Base-by-base conservation (phyloP, 2,797 vertebrate species). In the Trachurus trachurus region DNA sequence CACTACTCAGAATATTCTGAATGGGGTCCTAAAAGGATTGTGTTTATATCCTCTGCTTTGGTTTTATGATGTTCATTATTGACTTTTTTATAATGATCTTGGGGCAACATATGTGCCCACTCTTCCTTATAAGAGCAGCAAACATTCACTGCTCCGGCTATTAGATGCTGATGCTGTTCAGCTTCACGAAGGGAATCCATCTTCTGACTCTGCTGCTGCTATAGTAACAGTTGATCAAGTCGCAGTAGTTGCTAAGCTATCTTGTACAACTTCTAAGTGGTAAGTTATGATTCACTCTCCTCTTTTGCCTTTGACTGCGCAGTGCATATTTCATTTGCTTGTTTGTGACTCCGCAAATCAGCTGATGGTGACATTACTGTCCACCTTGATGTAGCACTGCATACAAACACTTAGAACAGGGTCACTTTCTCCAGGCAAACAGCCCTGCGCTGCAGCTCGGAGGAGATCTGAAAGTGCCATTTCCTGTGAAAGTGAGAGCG, bases 401-500 rank as follows among this genome's bases (percentile, higher is more conserved):
- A 50, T 54, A 78, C 76, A 87, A 83, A 72, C 76, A 56, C 53
- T 61, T 82, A 84, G 78, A 82, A 78, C 77, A 62, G 86, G 87
- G 91, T 92, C 84, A 89, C 81, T 81, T 88, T 91, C 78, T 88
- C 50, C 44, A 53, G 71, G 83, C 63, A 76, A 80, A 84, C 78
- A 74, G 61, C 66, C 49, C 19, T 52, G 82, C 21, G 37, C 81
- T 56, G 75, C 77, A 69, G 83, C 85, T 82, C 29, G 4, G 49
- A 78, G 80, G 71, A 89, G 81, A 90, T 88, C 82, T 88, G 81
- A 89, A 88, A 87, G 81, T 91, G 88, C 69, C 82, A 89, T 91
- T 91, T 91, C 85, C 86, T 90, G 81, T 88, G 87, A 90, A 89
- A 93, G 86, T 80, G 83, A 93, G 87, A 90, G 85, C 58, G 34